phyloP scores from a whole-genome alignment of 2,888 invertebrate species.

The Helicoverpa assulta region DNA sequence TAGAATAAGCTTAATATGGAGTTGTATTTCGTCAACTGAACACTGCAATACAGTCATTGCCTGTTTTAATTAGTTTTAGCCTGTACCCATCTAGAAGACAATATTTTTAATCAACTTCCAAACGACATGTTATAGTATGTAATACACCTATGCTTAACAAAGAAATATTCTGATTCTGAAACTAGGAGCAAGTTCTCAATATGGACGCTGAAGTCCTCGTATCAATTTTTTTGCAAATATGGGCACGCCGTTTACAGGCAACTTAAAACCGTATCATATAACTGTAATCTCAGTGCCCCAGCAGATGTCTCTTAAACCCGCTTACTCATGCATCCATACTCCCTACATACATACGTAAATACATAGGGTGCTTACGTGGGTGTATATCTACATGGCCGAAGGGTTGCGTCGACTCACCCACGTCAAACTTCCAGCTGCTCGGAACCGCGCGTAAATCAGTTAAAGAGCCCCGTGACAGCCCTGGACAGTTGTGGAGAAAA shows the following conservation, averaged over 20 bases:
- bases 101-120: no score
- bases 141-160: no score
- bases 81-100: neutral
- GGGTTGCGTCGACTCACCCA: conserved; percentile 76
- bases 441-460: conserved; percentile 78
- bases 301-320: conserved; percentile 51
- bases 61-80: neutral
- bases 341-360: neutral
- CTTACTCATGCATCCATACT: conserved; percentile 43
- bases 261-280: neutral
- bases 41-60: neutral
- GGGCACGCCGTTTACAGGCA: no score
- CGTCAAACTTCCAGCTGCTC: conserved; percentile 86
- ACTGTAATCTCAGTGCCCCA: conserved; percentile 37
- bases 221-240: no score
- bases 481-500: conserved; percentile 60
- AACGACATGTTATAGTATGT: no score
- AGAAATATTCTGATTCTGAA: no score
- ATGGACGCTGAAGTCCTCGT: no score
- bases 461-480: conserved; percentile 75
- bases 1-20: neutral
- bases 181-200: no score
- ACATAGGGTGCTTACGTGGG: conserved; percentile 40
- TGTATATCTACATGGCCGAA: conserved; percentile 35
- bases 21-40: conserved; percentile 2